Conservation (phyloP, 2,888 invertebrate genomes). For the Scaptomyza flava region DNA sequence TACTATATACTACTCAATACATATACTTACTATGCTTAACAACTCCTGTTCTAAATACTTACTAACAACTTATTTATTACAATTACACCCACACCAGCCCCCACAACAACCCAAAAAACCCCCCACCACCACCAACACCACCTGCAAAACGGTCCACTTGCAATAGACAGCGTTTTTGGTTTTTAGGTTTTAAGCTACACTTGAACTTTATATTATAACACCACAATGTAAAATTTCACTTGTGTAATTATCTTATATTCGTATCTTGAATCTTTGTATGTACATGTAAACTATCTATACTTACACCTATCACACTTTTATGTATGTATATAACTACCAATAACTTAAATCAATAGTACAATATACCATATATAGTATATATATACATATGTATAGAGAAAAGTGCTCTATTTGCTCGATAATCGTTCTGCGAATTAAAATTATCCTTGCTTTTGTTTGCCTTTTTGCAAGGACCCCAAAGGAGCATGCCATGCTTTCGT, state of each 20-base stretch:
- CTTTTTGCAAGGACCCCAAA: constrained; percentile 16
- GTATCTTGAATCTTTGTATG: constrained; percentile 16
- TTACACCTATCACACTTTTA: neutral
- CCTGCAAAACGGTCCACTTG: constrained; percentile 10
- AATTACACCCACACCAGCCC: neutral
- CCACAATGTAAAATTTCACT: constrained; percentile 11
- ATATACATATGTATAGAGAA: neutral
- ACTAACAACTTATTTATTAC: constrained; percentile 25
- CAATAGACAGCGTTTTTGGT: constrained; percentile 24
- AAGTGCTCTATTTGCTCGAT: constrained; percentile 18
- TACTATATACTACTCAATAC: constrained; percentile 33
- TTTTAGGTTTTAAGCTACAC: constrained; percentile 8
- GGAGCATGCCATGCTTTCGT: constrained; percentile 46
- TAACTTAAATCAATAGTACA: neutral
- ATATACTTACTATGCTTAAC: constrained; percentile 37
- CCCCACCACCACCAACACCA: too few relatives aligned
- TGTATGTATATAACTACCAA: constrained; percentile 4
- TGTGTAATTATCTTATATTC: constrained; percentile 26
- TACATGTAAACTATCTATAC: neutral
- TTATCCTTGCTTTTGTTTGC: constrained; percentile 37
- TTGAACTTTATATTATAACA: neutral
- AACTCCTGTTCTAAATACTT: constrained; percentile 27
- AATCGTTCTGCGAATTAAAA: constrained; percentile 8
- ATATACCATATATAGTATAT: constrained; percentile 1
- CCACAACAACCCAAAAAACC: neutral